Evolutionary conservation across 2,113 vertebrate species (phyloP), one percentile per base, ranked within the genome.

Genomic region (Cisticola juncidis): DNA sequence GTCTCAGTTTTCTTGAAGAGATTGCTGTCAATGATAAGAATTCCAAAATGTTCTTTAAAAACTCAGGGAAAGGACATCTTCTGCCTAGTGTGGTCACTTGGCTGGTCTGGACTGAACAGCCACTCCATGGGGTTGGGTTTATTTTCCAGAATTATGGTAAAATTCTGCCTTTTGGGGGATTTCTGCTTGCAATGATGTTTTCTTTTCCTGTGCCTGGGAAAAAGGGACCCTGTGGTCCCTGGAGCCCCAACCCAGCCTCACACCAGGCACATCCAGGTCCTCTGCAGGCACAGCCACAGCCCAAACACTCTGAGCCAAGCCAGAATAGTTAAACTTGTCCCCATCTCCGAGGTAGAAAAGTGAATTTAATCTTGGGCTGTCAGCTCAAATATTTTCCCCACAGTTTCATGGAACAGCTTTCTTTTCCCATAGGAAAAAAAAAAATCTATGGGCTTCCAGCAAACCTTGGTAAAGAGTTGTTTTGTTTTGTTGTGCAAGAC

Each of bases 351-450:
- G 90, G 81, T 54, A 79, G 61, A 83, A 90, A 94, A 93, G 82
- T 69, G 85, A 94, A 70, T 87, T 95, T 92, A 79, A 89, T 95
- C 86, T 93, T 45, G 80, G 83, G 68, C 91, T 97, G 92, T 92
- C 93, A 95, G 87, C 70, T 95, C 56, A 80, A 90, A 78, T 95
- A 78, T 95, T 92, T 93, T 92, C 87, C 90, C 92, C 83, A 56
- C 86, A 76, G n/a, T 83, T 95, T 90, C 81, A 87, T 20, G 56
- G 88, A 94, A 35, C 68, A 28, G 50, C 29, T 42, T 61, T 64
- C 11, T 77, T 95, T 97, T 97, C 94, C 95, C 95, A 92, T 84
- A 92, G 91, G 95, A 81, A 95, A 92, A 92, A 91, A 85, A 51
- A 92, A 91, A 85, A 51, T 29, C 36, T 38, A 47, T 62, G 70